Conservation (phyloP, 2,888 invertebrate genomes). For the Conops quadrifasciatus region DNA sequence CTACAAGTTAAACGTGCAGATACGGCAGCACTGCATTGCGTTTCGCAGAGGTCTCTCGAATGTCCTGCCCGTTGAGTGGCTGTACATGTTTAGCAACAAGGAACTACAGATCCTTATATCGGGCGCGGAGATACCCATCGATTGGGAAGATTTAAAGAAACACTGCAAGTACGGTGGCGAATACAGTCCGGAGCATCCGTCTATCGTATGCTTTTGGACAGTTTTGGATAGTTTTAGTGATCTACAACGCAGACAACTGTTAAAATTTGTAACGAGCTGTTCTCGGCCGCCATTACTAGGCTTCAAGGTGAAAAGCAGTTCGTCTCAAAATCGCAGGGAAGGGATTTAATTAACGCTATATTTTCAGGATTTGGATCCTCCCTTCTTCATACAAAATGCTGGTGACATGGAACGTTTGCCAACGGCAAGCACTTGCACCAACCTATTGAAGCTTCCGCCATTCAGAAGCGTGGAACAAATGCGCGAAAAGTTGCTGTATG, state of each 20-base stretch:
- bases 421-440: conserved; percentile 98
- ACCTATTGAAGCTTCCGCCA: conserved; percentile 94
- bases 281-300: conserved; percentile 96
- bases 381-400: conserved; percentile 95
- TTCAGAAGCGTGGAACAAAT: conserved; percentile 81
- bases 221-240: conserved; percentile 85
- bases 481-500: conserved; percentile 86
- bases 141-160: conserved; percentile 84
- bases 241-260: conserved; percentile 82
- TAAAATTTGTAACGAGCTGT: conserved; percentile 98
- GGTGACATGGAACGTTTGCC: conserved; percentile 91
- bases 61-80: conserved; percentile 91
- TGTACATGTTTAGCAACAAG: conserved; percentile 91
- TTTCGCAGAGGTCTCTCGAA: conserved; percentile 91
- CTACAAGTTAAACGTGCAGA: conserved; percentile 92
- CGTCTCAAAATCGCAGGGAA: not conserved
- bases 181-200: conserved; percentile 82
- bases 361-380: conserved; percentile 87
- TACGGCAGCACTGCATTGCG: conserved; percentile 84
- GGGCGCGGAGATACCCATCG: conserved; percentile 93
- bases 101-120: conserved; percentile 97
- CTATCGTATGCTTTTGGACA: conserved; percentile 89
- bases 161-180: conserved; percentile 93
- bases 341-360: not conserved
- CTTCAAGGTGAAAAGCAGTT: conserved; percentile 77